Base-by-base conservation (phyloP, 2,888 invertebrate species). In the Clistopyga incitator region DNA sequence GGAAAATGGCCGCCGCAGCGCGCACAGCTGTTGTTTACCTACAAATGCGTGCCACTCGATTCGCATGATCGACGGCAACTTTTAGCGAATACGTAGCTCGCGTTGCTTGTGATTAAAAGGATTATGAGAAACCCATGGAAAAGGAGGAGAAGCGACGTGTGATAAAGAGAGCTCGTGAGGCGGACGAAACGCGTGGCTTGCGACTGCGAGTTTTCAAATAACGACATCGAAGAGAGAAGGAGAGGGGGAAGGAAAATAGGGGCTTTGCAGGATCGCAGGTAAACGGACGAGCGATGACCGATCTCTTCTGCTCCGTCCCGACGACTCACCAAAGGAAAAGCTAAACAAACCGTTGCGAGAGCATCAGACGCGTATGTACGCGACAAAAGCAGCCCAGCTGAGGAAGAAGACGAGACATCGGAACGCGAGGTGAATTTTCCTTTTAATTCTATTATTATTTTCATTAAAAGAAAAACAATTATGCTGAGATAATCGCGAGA, bases 1-100 rank as follows among this genome's bases (percentile, higher is more conserved):
- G 52, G 86, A 91, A 90, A 86, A 91, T 91, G 91, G 91, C 90
- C 88, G 74, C 77, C 80, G 82, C 76, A 71, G 84, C 80, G 84
- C 84, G 88, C 87, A 89, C 92, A 92, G 92, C 92, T 92, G 91
- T 91, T 92, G 92, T 92, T 92, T 92, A 92, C 90, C 89, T 88
- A 92, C 91, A 90, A 91, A 91, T 88, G 88, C 87, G 88, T 87
- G 89, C 88, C 87, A 86, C 81, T 82, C 85, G 54, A 20, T 84
- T 56, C 23, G 85, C 61, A 70, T 64, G 82, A 78, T 82, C 64
- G 82, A 42, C 70, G 68, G 82, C 76, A 71, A 45, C 67, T 52
- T 68, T 52, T 20, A 67, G 78, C 45, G 78, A n/a, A 20, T 25
- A 61, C 23, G 1, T 29, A 4, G 3, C 34, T 18, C 25, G 52